Evolutionary conservation across 2,113 vertebrate genomes (phyloP).

Genomic region (Daphoenositta chrysoptera): DNA sequence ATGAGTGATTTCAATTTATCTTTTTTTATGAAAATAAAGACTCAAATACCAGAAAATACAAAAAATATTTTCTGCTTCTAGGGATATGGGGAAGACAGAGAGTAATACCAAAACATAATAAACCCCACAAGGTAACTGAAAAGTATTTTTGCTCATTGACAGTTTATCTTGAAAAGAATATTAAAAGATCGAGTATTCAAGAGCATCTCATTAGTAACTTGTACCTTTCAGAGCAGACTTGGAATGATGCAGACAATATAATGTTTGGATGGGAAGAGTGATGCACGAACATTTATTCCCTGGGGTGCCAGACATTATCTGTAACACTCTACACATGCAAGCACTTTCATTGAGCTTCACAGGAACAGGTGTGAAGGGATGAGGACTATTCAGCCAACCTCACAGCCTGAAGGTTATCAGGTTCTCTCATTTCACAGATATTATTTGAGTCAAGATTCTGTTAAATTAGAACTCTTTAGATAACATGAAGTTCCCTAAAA

Average conservation of each 20-base stretch:
- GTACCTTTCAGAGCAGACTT: background rate
- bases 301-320: background rate
- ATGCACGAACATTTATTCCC: background rate
- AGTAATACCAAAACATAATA: background rate
- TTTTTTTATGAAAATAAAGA: background rate
- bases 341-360: background rate
- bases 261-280: background rate
- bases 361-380: background rate
- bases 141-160: background rate
- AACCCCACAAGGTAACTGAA: background rate
- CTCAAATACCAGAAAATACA: background rate
- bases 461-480: background rate
- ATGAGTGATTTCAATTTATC: background rate
- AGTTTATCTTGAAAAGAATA: background rate
- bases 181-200: background rate
- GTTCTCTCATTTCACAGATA: background rate
- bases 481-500: background rate
- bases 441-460: background rate
- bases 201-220: background rate
- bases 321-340: background rate
- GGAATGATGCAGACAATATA: background rate
- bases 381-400: background rate
- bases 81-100: background rate
- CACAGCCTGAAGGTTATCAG: background rate
- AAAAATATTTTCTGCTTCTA: background rate